Evolutionary conservation across 2,888 invertebrate species (phyloP).

Genomic region (Trileptium ribeirensis): DNA sequence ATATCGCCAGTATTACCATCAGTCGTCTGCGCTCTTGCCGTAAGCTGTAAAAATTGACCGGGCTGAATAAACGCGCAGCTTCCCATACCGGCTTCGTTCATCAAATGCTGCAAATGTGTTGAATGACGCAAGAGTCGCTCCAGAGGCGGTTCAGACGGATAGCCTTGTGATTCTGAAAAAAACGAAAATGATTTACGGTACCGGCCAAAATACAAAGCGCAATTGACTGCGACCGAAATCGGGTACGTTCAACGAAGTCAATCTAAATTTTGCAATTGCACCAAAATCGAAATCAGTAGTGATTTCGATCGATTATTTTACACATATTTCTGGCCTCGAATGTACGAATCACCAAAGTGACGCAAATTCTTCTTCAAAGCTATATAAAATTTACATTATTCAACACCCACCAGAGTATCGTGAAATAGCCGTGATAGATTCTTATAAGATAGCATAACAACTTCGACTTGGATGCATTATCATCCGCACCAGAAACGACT

Average conservation of each 20-base stretch:
- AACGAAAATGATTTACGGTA: background rate
- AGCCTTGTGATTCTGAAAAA: constrained; percentile 73
- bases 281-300: too few relatives aligned
- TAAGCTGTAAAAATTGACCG: background rate
- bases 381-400: background rate
- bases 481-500: too few relatives aligned
- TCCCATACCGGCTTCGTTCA: constrained; percentile 80
- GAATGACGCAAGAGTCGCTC: constrained; percentile 87
- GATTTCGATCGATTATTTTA: too few relatives aligned
- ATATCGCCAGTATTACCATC: too few relatives aligned
- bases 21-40: too few relatives aligned
- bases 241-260: constrained; percentile 31
- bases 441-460: too few relatives aligned
- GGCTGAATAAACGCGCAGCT: constrained; percentile 84
- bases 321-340: too few relatives aligned
- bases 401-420: too few relatives aligned
- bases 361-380: background rate
- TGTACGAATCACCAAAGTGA: too few relatives aligned
- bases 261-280: too few relatives aligned
- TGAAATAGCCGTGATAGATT: too few relatives aligned
- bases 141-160: constrained; percentile 80
- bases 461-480: too few relatives aligned
- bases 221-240: background rate
- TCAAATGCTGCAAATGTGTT: constrained; percentile 74
- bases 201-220: background rate